These are phyloP conservation scores for Ornithorhynchus anatinus DNA, from an alignment of 2,113 vertebrate genomes.

Conservation along the genomic window DNA sequence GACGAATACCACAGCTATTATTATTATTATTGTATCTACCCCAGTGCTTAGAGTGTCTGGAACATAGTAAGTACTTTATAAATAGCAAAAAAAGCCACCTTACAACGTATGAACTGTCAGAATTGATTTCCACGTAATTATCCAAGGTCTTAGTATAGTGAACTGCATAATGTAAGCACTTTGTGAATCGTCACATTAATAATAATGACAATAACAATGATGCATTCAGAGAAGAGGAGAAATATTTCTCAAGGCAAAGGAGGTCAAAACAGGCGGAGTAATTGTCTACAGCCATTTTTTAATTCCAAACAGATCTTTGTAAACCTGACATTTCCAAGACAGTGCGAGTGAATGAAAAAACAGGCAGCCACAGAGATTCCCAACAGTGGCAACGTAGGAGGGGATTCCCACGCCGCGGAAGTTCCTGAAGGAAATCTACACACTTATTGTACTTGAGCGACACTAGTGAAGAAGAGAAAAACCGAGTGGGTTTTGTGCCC, in stretches of 20 bases:
- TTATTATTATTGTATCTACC: too few species aligned
- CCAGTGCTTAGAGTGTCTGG: too few species aligned
- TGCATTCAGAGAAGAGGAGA: neutral
- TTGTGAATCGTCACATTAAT: neutral
- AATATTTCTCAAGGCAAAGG: conserved; percentile 12
- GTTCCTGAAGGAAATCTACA: conserved; percentile 32
- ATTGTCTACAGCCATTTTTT: conserved; percentile 62
- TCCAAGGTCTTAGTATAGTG: too few species aligned
- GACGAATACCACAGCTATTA: too few species aligned
- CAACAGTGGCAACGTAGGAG: conserved; percentile 56
- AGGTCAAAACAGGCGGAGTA: conserved; percentile 2
- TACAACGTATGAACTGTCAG: too few species aligned
- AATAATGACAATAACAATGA: neutral
- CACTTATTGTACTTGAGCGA: conserved; percentile 37
- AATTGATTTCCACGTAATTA: too few species aligned
- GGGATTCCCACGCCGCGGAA: conserved; percentile 40
- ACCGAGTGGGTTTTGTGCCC: conserved; percentile 10
- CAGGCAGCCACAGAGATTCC: conserved; percentile 62
- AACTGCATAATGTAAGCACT: neutral
- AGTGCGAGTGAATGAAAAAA: conserved; percentile 76
- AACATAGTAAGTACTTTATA: too few species aligned
- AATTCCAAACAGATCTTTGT: conserved; percentile 70
- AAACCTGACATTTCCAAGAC: conserved; percentile 74
- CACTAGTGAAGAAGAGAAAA: conserved; percentile 34
- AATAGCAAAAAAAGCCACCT: too few species aligned